Percentiles rank a stretch among this genome's conserved stretches.
Conservation (phyloP, 2,888 invertebrate genomes). For the Carterocephalus palaemon region DNA sequence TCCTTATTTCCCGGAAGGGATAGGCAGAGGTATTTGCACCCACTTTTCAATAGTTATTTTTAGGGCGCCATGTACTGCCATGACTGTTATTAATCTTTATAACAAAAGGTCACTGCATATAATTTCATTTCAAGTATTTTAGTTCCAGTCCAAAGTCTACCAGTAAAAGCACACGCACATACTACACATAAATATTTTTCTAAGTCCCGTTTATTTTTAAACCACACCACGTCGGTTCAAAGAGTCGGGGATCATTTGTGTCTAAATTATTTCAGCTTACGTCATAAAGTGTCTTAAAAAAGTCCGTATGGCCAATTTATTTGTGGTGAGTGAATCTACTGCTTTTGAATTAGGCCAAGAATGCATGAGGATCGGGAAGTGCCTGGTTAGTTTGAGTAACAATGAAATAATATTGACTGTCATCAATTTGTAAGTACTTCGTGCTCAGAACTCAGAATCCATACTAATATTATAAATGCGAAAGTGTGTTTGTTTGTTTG, state of each 20-base stretch:
- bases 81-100: background rate
- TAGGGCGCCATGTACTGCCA: background rate
- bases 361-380: too few relatives aligned
- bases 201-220: slow-evolving; percentile 18
- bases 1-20: too few relatives aligned
- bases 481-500: too few relatives aligned
- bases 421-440: too few relatives aligned
- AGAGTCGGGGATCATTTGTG: slow-evolving; percentile 23
- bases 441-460: too few relatives aligned
- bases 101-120: too few relatives aligned
- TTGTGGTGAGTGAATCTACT: slow-evolving; percentile 11
- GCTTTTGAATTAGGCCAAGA: background rate
- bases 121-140: background rate
- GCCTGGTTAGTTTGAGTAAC: too few relatives aligned
- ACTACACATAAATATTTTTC: slow-evolving; percentile 18
- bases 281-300: slow-evolving; percentile 24
- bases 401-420: too few relatives aligned
- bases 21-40: too few relatives aligned
- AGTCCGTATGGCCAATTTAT: slow-evolving; percentile 8
- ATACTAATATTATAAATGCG: too few relatives aligned
- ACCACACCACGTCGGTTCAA: slow-evolving; percentile 18
- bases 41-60: too few relatives aligned
- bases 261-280: slow-evolving; percentile 25
- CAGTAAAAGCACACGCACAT: slow-evolving; percentile 7
- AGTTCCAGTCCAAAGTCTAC: background rate